Evolutionary conservation across 1,140 invertebrate species (phyloP), one percentile per base, ranked within the genome.

Genomic region (Subanguina moxae): DNA sequence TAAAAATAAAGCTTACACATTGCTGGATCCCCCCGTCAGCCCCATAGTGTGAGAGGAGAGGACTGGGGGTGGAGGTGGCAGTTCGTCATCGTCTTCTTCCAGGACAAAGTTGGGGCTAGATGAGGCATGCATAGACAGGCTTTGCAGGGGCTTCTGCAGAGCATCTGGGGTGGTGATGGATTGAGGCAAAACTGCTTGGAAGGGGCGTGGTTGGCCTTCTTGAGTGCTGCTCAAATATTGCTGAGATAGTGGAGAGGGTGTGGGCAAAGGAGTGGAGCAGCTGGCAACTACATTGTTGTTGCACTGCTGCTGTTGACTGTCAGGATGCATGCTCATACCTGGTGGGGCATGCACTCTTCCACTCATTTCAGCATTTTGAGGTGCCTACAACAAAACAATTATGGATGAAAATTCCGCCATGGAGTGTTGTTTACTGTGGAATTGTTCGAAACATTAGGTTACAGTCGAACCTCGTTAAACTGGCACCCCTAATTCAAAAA

Each of bases 11-110:
- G n/a, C n/a, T n/a, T n/a, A n/a, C n/a, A n/a, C n/a, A n/a, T n/a
- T n/a, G n/a, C n/a, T 64, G 62, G 30, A 64, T 28, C 45, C 28
- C 67, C 25, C 28, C 1, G 19, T 25, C 28, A 61, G n/a, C 58
- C 27, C 38, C 38, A 43, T 61, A 8, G 3, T 25, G n/a, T 28
- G 25, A 15, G 19, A n/a, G n/a, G 69, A 72, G 1, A 72, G 56
- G 0, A 46, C n/a, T 7, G 72, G 73, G 1, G 72, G 72, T 38
- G 74, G 73, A 21, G 73, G 73, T 0, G 73, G 73, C 15, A 76
- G 45, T 25, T 76, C 68, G 28, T 75, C 73, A 43, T 74, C 73
- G 3, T 74, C 72, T 11, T 72, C 72, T 3, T 70, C 68, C 38
- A 69, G 45, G 13, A 70, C 48, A 23, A 64, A 25, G 15, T 30